Conservation (phyloP, 2,797 vertebrate genomes). For the Chromis chromis region DNA sequence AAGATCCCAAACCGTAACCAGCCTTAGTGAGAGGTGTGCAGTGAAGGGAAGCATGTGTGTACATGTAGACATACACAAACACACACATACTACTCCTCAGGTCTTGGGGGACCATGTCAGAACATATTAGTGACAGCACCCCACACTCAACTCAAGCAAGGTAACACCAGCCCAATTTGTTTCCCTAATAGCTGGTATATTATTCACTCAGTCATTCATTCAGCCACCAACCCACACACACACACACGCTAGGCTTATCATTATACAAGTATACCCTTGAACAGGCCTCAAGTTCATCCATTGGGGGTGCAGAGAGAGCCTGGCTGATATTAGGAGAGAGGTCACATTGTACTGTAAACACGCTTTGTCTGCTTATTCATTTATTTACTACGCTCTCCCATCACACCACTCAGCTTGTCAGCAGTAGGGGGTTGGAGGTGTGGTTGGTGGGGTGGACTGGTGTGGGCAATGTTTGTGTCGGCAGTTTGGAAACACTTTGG, state of each 20-base stretch:
- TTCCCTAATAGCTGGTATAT: constrained; percentile 82
- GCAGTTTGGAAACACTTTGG: constrained; percentile 55
- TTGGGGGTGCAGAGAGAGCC: constrained; percentile 73
- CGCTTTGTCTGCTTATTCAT: constrained; percentile 84
- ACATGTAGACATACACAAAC: constrained; percentile 7
- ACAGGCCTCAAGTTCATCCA: constrained; percentile 82
- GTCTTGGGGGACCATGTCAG: constrained; percentile 79
- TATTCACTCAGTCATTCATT: constrained; percentile 82
- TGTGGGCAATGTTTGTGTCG: constrained; percentile 37
- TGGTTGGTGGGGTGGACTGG: constrained; percentile 35
- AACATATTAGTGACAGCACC: constrained; percentile 80
- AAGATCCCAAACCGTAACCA: constrained; percentile 7
- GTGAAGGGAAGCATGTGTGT: constrained; percentile 11
- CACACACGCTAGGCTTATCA: constrained; percentile 57
- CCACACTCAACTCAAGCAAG: constrained; percentile 71
- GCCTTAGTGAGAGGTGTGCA: constrained; percentile 2
- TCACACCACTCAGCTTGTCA: constrained; percentile 76
- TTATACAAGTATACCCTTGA: constrained; percentile 86
- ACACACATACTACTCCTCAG: constrained; percentile 43
- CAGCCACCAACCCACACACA: constrained; percentile 54
- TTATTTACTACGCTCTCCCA: constrained; percentile 81
- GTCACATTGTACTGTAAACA: constrained; percentile 85
- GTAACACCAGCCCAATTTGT: constrained; percentile 80
- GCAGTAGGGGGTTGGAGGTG: constrained; percentile 56
- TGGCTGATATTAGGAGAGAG: constrained; percentile 80